These are phyloP conservation scores for Morelia viridis DNA, from an alignment of 2,797 vertebrate species.

Conservation along the genomic window DNA sequence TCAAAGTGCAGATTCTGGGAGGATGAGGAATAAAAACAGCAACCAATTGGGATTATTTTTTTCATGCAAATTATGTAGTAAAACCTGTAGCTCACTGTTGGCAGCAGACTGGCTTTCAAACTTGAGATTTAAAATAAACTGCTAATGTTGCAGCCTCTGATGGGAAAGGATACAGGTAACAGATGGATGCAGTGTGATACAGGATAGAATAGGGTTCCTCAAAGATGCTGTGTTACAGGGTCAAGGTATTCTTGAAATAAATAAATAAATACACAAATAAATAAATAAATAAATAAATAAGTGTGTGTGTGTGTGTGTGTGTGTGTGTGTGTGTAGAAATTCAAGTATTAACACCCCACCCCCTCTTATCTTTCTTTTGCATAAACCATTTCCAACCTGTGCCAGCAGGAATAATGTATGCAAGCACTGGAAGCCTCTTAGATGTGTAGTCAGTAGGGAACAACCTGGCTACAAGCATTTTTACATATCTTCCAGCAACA, in stretches of 20 bases:
- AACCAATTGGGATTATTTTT: constrained; percentile 22
- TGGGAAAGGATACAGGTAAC: neutral
- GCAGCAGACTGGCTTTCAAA: neutral
- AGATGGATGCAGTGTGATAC: neutral
- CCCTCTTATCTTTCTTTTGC: neutral
- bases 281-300: no score
- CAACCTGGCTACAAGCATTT: constrained; percentile 62
- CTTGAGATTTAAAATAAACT: constrained; percentile 18
- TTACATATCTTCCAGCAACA: constrained; percentile 62
- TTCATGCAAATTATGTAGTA: neutral
- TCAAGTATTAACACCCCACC: neutral
- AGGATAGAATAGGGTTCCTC: neutral
- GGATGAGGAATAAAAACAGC: neutral
- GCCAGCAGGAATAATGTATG: constrained; percentile 62
- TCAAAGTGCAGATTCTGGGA: neutral
- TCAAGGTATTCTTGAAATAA: neutral
- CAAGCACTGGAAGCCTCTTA: constrained; percentile 54
- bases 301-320: no score
- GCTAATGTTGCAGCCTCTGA: neutral
- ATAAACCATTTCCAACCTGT: constrained; percentile 51
- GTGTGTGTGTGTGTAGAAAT: neutral
- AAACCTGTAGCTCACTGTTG: neutral
- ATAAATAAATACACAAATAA: no score
- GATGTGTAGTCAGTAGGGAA: constrained; percentile 62
- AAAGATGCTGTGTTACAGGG: neutral